Evolutionary conservation across 2,888 invertebrate genomes (phyloP), one percentile per base, ranked within the genome.

Genomic region (Microdon myrmicae): DNA sequence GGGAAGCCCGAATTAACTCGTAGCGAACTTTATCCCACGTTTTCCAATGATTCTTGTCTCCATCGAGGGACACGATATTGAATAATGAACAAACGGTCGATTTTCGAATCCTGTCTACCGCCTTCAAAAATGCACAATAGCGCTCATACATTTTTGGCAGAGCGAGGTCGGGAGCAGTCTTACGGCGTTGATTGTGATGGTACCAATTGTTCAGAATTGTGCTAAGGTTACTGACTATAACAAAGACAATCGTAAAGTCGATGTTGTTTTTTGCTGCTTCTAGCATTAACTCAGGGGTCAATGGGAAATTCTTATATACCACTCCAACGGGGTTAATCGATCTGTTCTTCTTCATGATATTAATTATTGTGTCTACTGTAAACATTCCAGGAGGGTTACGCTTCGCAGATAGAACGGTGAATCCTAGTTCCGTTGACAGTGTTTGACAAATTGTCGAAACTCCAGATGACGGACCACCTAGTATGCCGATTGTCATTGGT

Each of bases 381-480:
- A 84, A n/a, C 7, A 29, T 1, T n/a, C 6, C 9, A 23, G 85
- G 3, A 3, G 7, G 7, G 2, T 49, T 26, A 45, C 49, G 26
- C 1, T 28, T 37, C 5, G n/a, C n/a, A 4, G 35, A 23, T 6
- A 47, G n/a, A 16, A 47, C 43, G 14, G 49, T 34, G 3, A 43
- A 28, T 23, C 84, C 84, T 68, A 83, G 83, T 59, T 81, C 81
- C 13, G 79, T 76, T 2, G 82, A 79, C 17, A 87, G 79, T 69
- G 85, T 82, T 35, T 80, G 75, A 3, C 85, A 82, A 25, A 88
- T 72, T 3, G 79, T 77, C 39, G 85, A 84, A 78, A 85, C 86
- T 1, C 87, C 88, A 19, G 83, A 84, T 72, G 85, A 86, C 2
- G 87, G 85, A 12, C 86, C 82, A 4, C 88, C 88, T 37, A 85